Conservation (phyloP, 2,888 invertebrate genomes). For the Gymnosoma rotundatum region DNA sequence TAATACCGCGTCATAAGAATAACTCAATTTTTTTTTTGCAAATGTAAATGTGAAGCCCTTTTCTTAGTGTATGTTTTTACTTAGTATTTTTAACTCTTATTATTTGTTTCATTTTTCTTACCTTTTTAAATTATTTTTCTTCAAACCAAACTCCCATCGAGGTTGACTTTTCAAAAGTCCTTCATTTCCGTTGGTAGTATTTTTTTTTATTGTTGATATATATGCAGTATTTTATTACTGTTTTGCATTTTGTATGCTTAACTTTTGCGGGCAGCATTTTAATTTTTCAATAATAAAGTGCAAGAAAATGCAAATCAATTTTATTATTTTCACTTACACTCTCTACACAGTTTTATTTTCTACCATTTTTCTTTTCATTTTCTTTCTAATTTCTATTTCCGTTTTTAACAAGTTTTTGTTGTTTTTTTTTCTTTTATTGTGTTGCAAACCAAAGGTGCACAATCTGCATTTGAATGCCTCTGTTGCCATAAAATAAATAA, state of each 20-base stretch:
- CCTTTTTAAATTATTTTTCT: background rate
- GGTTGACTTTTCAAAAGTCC: conserved; percentile 41
- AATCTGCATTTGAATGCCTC: conserved; percentile 71
- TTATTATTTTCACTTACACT: conserved; percentile 65
- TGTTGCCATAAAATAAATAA: conserved; percentile 58
- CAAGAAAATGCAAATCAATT: conserved; percentile 68
- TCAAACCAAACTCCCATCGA: background rate
- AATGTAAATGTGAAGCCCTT: too few relatives aligned
- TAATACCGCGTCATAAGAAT: too few relatives aligned
- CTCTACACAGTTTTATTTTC: conserved; percentile 29
- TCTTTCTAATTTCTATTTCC: conserved; percentile 38
- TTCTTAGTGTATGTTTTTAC: background rate
- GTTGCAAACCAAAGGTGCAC: conserved; percentile 61
- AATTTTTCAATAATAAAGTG: conserved; percentile 69
- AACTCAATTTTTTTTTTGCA: too few relatives aligned
- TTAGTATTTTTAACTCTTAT: background rate
- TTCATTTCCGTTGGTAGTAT: conserved; percentile 39
- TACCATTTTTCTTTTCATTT: background rate
- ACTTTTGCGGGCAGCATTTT: conserved; percentile 67
- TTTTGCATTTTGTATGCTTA: conserved; percentile 68
- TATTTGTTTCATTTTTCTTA: conserved; percentile 6
- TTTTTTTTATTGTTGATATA: conserved; percentile 2
- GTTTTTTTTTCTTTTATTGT: background rate
- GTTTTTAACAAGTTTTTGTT: background rate
- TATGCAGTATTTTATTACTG: conserved; percentile 12